These are phyloP conservation scores for Gymnodraco acuticeps DNA, from an alignment of 2,797 vertebrate genomes.

Conservation along the genomic window DNA sequence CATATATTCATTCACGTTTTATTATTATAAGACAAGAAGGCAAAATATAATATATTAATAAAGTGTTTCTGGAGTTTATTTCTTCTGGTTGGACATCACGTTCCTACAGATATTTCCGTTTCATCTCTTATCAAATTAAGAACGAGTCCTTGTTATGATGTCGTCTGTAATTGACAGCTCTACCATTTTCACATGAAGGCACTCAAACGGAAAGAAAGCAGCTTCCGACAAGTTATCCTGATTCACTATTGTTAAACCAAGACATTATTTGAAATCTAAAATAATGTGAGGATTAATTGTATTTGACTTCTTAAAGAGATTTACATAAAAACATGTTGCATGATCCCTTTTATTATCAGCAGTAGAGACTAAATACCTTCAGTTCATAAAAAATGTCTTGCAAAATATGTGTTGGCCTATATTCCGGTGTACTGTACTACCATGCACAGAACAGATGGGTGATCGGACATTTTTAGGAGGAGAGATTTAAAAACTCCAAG, in stretches of 20 bases:
- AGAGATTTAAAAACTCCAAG: conserved; percentile 16
- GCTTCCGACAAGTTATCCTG: not conserved
- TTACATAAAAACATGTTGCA: not conserved
- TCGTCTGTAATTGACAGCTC: not conserved
- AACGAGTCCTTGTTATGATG: not conserved
- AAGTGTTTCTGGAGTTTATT: not conserved
- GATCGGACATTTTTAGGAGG: not conserved
- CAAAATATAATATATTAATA: too few relatives aligned
- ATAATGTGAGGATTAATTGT: not conserved
- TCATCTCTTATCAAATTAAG: not conserved
- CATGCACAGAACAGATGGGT: conserved; percentile 14
- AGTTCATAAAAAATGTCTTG: not conserved
- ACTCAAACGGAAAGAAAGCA: not conserved
- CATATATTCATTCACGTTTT: not conserved
- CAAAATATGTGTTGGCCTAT: conserved; percentile 4
- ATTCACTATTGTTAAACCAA: not conserved
- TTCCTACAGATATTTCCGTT: not conserved
- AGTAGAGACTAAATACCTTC: not conserved
- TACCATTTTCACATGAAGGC: not conserved
- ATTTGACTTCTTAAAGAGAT: not conserved
- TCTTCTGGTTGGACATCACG: not conserved
- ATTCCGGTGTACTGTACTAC: conserved; percentile 4
- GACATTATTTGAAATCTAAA: not conserved
- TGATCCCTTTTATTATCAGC: not conserved
- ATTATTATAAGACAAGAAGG: not conserved